Base-by-base conservation (phyloP, 2,113 vertebrate species). In the Orcinus orca region DNA sequence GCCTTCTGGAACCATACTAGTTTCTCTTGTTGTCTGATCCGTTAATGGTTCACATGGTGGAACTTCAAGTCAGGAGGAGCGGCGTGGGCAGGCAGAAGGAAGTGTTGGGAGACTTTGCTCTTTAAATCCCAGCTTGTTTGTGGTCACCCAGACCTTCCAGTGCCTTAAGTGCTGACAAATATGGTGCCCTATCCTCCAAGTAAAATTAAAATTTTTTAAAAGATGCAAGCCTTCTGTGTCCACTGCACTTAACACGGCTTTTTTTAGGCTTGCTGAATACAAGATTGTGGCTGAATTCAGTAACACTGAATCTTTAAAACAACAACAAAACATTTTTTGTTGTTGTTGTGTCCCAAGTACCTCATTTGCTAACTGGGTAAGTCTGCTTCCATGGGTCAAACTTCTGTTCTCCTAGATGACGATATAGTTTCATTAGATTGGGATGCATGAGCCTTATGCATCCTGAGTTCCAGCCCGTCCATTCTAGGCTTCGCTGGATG, bases 141-240 rank as follows among this genome's bases (percentile, higher is more conserved):
- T 91, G 82, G 63, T 38, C 13, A 50, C 25, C 10, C 18, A 58
- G 62, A 31, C 36, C 73, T 86, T 77, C 18, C 1, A 62, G 38
- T 76, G 68, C 26, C 15, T 23, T 60, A 83, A 81, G 47, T 44
- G 47, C 36, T 85, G 47, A 88, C 81, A 91, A 93, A 89, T 44
- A 68, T 8, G 47, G 13, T 81, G 6, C 33, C 38, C 33, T 12
- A 50, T 70, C 62, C 31, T 41, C 31, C 23, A 76, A 58, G 9
- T 62, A 81, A 83, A 87, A 76, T 65, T 63, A 31, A 76, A 81
- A 79, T 71, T 5, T 81, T 88, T 68, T 82, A 88, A 88, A 84
- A 89, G 41, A 44, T 68, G 25, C 9, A 68, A 68, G 62, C 21
- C 44, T 85, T 17, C 80, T 63, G 25, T 90, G 50, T 82, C 76